phyloP scores from a whole-genome alignment of 2,888 invertebrate species.

The Dicyrtoma fusca region DNA sequence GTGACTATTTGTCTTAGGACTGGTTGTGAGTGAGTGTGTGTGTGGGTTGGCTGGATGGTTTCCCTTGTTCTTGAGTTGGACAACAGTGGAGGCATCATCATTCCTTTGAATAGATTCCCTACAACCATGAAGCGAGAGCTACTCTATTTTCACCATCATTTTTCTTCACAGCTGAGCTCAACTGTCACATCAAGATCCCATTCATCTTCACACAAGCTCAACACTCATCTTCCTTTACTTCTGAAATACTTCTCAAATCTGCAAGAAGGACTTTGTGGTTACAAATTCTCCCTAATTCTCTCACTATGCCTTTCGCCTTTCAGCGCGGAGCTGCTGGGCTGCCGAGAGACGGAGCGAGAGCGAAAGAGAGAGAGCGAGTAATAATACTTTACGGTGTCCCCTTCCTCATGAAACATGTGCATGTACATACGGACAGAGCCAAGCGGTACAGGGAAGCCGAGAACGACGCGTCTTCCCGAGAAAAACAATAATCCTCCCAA shows the following conservation, averaged over 20 bases:
- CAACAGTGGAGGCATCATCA: slow-evolving; percentile 10
- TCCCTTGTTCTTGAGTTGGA: background rate
- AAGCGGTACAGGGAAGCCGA: too few species aligned
- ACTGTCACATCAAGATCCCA: slow-evolving; percentile 42
- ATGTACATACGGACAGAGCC: too few species aligned
- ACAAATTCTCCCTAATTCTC: slow-evolving; percentile 21
- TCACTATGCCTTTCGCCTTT: slow-evolving; percentile 4
- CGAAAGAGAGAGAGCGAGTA: background rate
- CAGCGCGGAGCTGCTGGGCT: too few species aligned
- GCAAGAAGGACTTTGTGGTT: slow-evolving; percentile 34
- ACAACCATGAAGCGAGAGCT: slow-evolving; percentile 8
- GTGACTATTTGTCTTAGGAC: background rate
- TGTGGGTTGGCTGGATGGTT: slow-evolving; percentile 15
- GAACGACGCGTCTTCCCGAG: background rate
- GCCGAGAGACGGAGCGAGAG: too few species aligned
- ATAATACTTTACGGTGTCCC: slow-evolving; percentile 3
- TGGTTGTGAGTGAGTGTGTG: background rate
- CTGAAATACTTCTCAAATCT: slow-evolving; percentile 13
- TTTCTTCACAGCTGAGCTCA: slow-evolving; percentile 41
- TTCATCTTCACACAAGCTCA: slow-evolving; percentile 38
- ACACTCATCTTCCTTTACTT: slow-evolving; percentile 36
- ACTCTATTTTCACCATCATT: slow-evolving; percentile 32
- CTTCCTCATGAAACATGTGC: background rate
- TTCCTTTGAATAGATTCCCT: slow-evolving; percentile 9
- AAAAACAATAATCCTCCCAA: slow-evolving; percentile 28